Base-by-base conservation (phyloP, 2,113 vertebrate genomes). In the Pedetes capensis region DNA sequence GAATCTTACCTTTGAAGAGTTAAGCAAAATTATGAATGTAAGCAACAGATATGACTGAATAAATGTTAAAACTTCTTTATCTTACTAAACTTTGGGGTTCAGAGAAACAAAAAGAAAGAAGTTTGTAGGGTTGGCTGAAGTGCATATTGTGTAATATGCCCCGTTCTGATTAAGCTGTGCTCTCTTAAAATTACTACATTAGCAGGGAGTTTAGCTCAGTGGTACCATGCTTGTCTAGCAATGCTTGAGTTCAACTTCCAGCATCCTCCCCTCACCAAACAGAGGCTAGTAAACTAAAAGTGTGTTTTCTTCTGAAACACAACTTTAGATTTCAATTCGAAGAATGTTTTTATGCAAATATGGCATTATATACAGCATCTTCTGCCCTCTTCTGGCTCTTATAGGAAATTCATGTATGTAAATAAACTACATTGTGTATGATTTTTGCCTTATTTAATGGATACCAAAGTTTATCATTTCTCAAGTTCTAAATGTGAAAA, bases 361-460 rank as follows among this genome's bases (percentile, higher is more conserved):
- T 2, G 14, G 59, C 68, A 29, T 51, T 84, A 82, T 16, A 32
- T 63, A 69, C 27, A 97, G 97, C 83, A 96, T 98, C 83, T 44
- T 95, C 49, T 96, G 74, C 98, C 98, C 98, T 98, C 98, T 98
- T 96, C 93, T 98, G 98, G 98, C 55, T 96, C 96, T 6, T 37
- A n/a, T 29, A 57, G 96, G 97, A 97, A 98, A 89, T 97, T 96
- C 97, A 98, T 72, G 49, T 17, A 2, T 22, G 51, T 11, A 11
- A 9, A 11, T 63, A 95, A 94, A 82, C n/a, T 64, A 89, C 32
- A 53, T 34, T 51, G 1, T 25, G 16, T 8, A 37, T 83, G 80
- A 6, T n/a, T 87, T 69, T 63, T 39, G 11, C 59, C 91, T 83
- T 78, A n/a, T 68, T 75, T 59, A n/a, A 2, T 86, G 55, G 14